Conservation (phyloP, 2,888 invertebrate species). For the Aelia acuminata region DNA sequence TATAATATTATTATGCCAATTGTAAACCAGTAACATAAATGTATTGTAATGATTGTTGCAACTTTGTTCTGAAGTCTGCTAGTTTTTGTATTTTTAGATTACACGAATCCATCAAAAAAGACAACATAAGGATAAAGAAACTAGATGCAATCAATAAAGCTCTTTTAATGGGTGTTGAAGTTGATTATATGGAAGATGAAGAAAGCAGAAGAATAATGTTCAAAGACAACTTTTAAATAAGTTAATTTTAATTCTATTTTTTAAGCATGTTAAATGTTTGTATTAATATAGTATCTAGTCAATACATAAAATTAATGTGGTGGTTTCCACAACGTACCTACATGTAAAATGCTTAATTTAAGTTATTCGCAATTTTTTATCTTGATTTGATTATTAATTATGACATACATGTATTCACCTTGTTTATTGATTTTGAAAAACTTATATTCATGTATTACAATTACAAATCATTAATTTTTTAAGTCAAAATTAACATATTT, state of each 20-base stretch:
- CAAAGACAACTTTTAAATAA: neutral
- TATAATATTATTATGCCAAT: too few relatives aligned
- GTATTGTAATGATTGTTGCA: too few relatives aligned
- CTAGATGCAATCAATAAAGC: neutral
- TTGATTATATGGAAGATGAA: constrained; percentile 19
- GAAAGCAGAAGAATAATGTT: constrained; percentile 43
- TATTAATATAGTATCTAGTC: neutral
- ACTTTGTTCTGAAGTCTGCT: too few relatives aligned
- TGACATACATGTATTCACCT: too few relatives aligned
- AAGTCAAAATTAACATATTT: too few relatives aligned
- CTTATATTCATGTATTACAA: too few relatives aligned
- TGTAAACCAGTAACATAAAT: too few relatives aligned
- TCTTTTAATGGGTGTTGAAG: constrained; percentile 9
- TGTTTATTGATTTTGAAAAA: too few relatives aligned
- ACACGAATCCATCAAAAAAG: constrained; percentile 17
- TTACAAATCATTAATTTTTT: too few relatives aligned
- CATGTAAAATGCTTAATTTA: neutral
- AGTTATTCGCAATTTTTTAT: neutral
- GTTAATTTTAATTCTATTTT: neutral
- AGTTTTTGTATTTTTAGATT: neutral
- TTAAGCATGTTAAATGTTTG: neutral
- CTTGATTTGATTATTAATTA: neutral
- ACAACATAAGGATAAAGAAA: neutral
- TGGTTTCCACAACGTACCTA: neutral
- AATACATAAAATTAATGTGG: neutral